Evolutionary conservation across 2,113 vertebrate genomes (phyloP).

Genomic region (Procapra przewalskii): DNA sequence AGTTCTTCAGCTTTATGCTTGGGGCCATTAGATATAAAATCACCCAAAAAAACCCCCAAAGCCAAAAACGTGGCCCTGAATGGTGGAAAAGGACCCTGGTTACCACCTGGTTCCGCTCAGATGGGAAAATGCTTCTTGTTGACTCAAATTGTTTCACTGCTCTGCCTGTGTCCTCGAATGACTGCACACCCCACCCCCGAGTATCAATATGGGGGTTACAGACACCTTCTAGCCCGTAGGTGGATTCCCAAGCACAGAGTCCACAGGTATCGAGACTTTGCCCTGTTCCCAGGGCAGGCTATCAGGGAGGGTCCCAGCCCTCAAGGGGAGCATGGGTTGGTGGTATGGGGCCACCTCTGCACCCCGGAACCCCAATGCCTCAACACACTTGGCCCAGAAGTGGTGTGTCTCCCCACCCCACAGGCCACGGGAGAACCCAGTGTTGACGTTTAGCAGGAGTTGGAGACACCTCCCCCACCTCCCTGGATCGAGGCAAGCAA

Average conservation of each 20-base stretch:
- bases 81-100: background rate
- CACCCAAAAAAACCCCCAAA: background rate
- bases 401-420: background rate
- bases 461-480: background rate
- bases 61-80: accelerated
- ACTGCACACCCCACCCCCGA: background rate
- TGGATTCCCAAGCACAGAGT: background rate
- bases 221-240: background rate
- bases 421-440: background rate
- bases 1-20: background rate
- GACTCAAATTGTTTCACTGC: background rate
- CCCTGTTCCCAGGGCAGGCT: background rate
- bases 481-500: accelerated
- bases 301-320: background rate
- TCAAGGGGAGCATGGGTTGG: background rate
- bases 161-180: background rate
- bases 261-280: background rate
- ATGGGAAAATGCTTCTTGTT: background rate
- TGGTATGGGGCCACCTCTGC: background rate
- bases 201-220: background rate
- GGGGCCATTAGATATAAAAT: background rate
- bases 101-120: background rate
- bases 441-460: background rate
- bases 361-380: background rate
- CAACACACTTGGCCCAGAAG: background rate